Base-by-base conservation (phyloP, 2,888 invertebrate genomes). In the Agrilus mali region DNA sequence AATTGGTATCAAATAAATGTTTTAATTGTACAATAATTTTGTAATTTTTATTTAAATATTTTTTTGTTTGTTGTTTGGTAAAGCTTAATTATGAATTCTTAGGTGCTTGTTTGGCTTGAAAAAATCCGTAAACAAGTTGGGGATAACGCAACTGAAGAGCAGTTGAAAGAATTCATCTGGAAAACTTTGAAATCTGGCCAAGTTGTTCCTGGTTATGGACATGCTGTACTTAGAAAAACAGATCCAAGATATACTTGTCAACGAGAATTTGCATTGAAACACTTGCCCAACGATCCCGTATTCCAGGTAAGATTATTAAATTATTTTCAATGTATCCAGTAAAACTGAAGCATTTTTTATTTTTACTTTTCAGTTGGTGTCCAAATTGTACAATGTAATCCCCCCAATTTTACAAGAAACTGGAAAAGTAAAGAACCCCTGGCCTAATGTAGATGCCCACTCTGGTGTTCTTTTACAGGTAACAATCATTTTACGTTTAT, bases 371-470 rank as follows among this genome's bases (percentile, higher is more conserved):
- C 61, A 78, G 75, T 73, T 95, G 59, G 94, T 94, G 16, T 82
- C 90, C 2, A 82, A 84, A 58, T 72, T 94, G 7, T 95, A 89
- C 78, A 89, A 93, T 68, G 79, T 94, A 41, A 92, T 92, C 38
- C 95, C 95, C 1, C 87, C 88, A 53, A 82, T 95, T 60, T 82
- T 95, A 36, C 76, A 86, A 55, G 90, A 92, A 68, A 85, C 88
- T 54, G 95, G 94, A 61, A 95, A 95, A 71, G 93, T 93, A 47
- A 89, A 93, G 78, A 95, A 95, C 77, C 95, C 95, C 49, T 96
- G 94, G 94, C 95, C 95, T 53, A 95, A 96, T 66, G 95, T 96
- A 55, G 95, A 96, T 71, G 93, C 95, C 16, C 94, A 95, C 72
- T 93, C 93, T 51, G 95, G 95, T 53, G 93, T 89, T 39, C 76